phyloP scores from a whole-genome alignment of 2,888 invertebrate species.

The Polyploca ridens region DNA sequence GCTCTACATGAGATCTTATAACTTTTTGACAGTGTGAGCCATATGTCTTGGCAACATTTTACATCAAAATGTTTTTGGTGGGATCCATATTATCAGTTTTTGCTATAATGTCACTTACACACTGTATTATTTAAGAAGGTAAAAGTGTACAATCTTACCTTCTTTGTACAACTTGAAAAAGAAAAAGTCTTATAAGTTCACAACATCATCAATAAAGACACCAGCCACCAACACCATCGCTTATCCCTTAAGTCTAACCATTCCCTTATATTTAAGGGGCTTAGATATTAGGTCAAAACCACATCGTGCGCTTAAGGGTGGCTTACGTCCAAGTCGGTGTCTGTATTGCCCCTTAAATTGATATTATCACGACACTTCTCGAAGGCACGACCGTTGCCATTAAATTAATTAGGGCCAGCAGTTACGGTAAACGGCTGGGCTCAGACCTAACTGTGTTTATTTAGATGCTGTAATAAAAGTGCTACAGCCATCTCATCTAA shows the following conservation, averaged over 20 bases:
- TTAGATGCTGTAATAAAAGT: constrained; percentile 11
- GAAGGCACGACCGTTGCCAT: constrained; percentile 39
- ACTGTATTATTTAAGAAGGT: too few relatives aligned
- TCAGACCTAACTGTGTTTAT: constrained; percentile 17
- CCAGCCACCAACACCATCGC: constrained; percentile 18
- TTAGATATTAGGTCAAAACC: constrained; percentile 39
- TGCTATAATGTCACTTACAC: too few relatives aligned
- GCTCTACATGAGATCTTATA: too few relatives aligned
- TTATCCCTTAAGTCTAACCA: constrained; percentile 28
- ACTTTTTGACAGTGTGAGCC: too few relatives aligned
- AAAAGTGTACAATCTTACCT: too few relatives aligned
- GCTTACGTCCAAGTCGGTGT: constrained; percentile 35
- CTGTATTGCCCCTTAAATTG: constrained; percentile 40
- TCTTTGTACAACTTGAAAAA: too few relatives aligned
- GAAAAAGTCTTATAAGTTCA: background rate
- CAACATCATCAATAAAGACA: constrained; percentile 3
- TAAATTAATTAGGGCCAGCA: constrained; percentile 51
- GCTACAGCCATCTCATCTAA: background rate
- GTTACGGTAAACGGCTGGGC: constrained; percentile 18
- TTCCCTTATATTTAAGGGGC: constrained; percentile 37
- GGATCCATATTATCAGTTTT: too few relatives aligned
- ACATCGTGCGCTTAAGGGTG: constrained; percentile 29
- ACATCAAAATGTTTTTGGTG: too few relatives aligned
- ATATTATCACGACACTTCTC: constrained; percentile 43
- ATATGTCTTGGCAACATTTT: too few relatives aligned